phyloP scores from a whole-genome alignment of 2,113 vertebrate genomes.

The Acanthochromis polyacanthus region DNA sequence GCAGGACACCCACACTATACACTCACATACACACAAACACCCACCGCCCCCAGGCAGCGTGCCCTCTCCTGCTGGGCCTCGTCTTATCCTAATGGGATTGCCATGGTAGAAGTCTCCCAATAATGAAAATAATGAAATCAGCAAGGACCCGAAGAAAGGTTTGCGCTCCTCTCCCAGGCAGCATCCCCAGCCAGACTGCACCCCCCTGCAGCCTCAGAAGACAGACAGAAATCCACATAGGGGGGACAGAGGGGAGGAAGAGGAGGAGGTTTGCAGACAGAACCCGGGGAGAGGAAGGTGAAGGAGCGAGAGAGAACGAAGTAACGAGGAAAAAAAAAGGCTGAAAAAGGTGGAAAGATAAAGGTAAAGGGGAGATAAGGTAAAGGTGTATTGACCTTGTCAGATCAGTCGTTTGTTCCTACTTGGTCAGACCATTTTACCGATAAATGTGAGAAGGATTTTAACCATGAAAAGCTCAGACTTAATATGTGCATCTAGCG shows the following conservation, averaged over 20 bases:
- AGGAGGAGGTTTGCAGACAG: constrained; percentile 34
- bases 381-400: neutral
- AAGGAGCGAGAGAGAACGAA: constrained; percentile 26
- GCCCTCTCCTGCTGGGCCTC: constrained; percentile 71
- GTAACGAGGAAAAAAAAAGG: constrained; percentile 14
- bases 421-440: neutral
- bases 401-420: constrained; percentile 27
- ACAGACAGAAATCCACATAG: constrained; percentile 57
- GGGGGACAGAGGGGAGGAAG: constrained; percentile 30
- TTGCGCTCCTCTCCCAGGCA: constrained; percentile 55
- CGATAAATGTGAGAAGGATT: constrained; percentile 7
- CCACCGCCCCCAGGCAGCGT: constrained; percentile 48
- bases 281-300: constrained; percentile 32
- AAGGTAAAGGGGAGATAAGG: constrained; percentile 3
- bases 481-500: neutral
- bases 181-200: constrained; percentile 53
- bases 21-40: constrained; percentile 35
- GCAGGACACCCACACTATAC: constrained; percentile 21
- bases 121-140: constrained; percentile 82
- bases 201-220: constrained; percentile 9
- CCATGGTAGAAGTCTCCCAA: constrained; percentile 77
- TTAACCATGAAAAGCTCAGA: constrained; percentile 5
- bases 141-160: constrained; percentile 74
- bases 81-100: constrained; percentile 83
- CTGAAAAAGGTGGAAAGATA: neutral